phyloP scores from a whole-genome alignment of 2,888 invertebrate genomes.

The Machimus rusticus region DNA sequence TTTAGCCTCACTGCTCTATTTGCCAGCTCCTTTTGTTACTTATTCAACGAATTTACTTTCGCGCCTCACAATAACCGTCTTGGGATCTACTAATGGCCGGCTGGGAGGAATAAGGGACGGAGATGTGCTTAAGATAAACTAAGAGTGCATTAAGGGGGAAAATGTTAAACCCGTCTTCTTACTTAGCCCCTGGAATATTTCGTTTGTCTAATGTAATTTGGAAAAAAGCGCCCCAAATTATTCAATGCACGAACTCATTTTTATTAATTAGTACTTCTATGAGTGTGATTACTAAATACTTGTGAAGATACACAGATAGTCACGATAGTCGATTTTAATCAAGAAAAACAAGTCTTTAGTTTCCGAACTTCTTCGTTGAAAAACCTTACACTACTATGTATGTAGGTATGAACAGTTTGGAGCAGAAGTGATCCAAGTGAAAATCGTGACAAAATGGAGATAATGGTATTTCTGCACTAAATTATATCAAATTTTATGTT shows the following conservation, averaged over 20 bases:
- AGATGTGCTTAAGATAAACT: slow-evolving; percentile 4
- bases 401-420: too few species aligned
- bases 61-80: slow-evolving; percentile 19
- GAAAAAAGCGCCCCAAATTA: background rate
- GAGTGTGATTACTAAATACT: background rate
- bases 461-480: too few species aligned
- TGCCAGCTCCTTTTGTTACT: slow-evolving; percentile 4
- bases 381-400: too few species aligned
- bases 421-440: too few species aligned
- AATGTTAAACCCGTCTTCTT: background rate
- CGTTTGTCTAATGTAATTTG: background rate
- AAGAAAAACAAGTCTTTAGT: background rate
- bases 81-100: slow-evolving; percentile 9
- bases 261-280: background rate
- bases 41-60: slow-evolving; percentile 30
- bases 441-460: too few species aligned
- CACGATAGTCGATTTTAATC: background rate
- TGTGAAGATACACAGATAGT: background rate
- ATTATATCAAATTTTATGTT: too few species aligned
- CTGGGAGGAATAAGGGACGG: slow-evolving; percentile 7
- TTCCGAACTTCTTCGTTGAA: too few species aligned
- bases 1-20: slow-evolving; percentile 8
- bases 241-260: background rate
- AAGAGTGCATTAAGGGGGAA: slow-evolving; percentile 11
- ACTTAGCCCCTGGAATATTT: background rate